Evolutionary conservation across 2,888 invertebrate genomes (phyloP), one percentile per base, ranked within the genome.

Genomic region (Ecliptopera silaceata): DNA sequence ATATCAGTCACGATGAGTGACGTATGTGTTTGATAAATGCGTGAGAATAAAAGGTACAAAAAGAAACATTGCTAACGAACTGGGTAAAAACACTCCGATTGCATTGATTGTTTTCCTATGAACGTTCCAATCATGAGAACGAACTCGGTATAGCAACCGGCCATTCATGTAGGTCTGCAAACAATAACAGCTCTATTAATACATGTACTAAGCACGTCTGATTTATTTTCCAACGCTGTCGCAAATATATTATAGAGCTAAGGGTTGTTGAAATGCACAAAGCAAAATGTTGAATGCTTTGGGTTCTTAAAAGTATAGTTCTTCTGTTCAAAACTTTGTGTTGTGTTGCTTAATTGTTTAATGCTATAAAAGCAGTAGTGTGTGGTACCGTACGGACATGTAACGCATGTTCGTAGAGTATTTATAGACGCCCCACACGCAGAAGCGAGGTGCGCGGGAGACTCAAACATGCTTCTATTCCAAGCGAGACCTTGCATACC

Each of bases 361-460:
- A 48, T 15, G 32, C 42, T 39, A 47, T 54, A 57, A 51, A 56
- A 60, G 54, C 60, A 75, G 65, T 72, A 73, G 69, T 76, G 75
- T 76, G 79, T 73, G 71, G 75, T 75, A 75, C 79, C 71, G 75
- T 75, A 75, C 79, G 80, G 74, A 79, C 79, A 75, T 75, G 73
- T 72, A 74, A 74, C 77, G 79, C 76, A 80, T 77, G 79, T 77
- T 80, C 75, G 65, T 70, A 64, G 68, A 66, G 74, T 90, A 89
- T 89, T 89, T 84, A 86, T 90, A 90, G 82, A 88, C 88, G 80
- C 87, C 89, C 87, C 90, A 89, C 90, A 82, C 88, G 86, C 88
- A 74, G 88, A 68, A 77, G 72, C 72, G 81, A 77, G 82, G 78
- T 82, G 86, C 82, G 86, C 88, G 87, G 86, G 89, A 86, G 88